These are phyloP conservation scores for Plotosus lineatus DNA, from an alignment of 2,113 vertebrate genomes.

Conservation along the genomic window DNA sequence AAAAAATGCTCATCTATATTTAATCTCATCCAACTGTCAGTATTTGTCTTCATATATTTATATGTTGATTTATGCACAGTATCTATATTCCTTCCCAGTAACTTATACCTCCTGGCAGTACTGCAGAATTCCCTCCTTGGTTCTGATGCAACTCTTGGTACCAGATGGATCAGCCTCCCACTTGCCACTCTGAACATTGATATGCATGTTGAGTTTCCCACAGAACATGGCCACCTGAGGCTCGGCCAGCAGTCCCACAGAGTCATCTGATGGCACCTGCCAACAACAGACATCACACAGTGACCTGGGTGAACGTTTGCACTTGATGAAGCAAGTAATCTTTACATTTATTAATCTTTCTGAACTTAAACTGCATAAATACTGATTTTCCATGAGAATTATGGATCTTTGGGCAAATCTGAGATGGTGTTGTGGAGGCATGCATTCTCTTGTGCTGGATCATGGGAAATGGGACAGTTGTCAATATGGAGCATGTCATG, in stretches of 20 bases:
- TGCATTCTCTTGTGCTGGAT: too few relatives aligned
- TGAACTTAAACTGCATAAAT: neutral
- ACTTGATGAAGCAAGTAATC: neutral
- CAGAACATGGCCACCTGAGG: conserved; percentile 79
- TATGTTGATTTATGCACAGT: neutral
- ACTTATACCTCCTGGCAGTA: conserved; percentile 88
- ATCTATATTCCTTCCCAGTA: neutral
- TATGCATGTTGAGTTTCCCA: conserved; percentile 96
- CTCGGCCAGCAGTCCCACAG: conserved; percentile 82
- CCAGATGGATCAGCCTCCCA: conserved; percentile 90
- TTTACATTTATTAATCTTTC: neutral
- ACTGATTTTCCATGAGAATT: neutral
- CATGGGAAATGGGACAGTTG: too few relatives aligned
- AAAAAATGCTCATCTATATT: neutral
- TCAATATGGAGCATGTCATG: too few relatives aligned
- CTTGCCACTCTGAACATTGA: conserved; percentile 93
- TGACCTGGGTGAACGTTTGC: neutral
- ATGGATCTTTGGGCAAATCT: too few relatives aligned
- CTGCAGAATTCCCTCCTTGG: conserved; percentile 94
- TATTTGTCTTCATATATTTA: neutral
- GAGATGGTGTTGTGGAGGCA: too few relatives aligned
- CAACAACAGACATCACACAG: conserved; percentile 37
- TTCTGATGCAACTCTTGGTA: conserved; percentile 86
- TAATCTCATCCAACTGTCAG: neutral
- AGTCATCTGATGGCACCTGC: conserved; percentile 91